These are phyloP conservation scores for Eumacrocentrus americanus DNA, from an alignment of 2,888 invertebrate species.

Conservation along the genomic window DNA sequence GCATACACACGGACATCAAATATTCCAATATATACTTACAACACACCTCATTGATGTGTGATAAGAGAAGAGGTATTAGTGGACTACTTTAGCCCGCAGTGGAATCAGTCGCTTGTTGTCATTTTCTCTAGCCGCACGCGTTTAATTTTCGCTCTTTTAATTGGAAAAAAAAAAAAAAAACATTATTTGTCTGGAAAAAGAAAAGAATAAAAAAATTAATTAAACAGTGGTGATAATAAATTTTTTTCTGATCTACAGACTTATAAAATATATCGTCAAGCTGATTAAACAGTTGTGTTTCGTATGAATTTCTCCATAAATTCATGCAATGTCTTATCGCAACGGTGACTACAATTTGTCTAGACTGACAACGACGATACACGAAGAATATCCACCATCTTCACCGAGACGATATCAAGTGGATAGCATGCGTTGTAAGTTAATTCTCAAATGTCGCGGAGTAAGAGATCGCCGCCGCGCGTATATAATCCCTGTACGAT, in stretches of 20 bases:
- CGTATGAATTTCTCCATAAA: neutral
- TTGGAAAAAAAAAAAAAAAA: neutral
- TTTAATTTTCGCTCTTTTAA: conserved; percentile 6
- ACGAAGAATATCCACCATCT: conserved; percentile 10
- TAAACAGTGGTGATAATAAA: no score
- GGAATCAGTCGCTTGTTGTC: conserved; percentile 51
- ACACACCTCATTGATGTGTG: neutral
- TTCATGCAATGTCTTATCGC: conserved; percentile 1
- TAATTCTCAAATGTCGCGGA: neutral
- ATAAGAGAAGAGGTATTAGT: conserved; percentile 1
- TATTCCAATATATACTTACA: neutral
- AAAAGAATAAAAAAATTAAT: neutral
- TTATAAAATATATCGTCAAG: neutral
- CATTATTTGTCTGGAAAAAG: neutral
- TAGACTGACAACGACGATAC: neutral
- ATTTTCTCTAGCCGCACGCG: no score
- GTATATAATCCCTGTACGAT: no score
- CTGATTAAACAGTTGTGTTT: conserved; percentile 2
- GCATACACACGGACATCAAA: neutral
- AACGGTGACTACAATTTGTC: conserved; percentile 13
- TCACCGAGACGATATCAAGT: neutral
- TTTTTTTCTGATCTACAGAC: neutral
- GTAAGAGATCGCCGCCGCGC: no score
- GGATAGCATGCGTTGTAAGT: neutral
- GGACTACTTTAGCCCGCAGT: conserved; percentile 26